Evolutionary conservation across 2,113 vertebrate genomes (phyloP).

Genomic region (Prietella phreatophila): DNA sequence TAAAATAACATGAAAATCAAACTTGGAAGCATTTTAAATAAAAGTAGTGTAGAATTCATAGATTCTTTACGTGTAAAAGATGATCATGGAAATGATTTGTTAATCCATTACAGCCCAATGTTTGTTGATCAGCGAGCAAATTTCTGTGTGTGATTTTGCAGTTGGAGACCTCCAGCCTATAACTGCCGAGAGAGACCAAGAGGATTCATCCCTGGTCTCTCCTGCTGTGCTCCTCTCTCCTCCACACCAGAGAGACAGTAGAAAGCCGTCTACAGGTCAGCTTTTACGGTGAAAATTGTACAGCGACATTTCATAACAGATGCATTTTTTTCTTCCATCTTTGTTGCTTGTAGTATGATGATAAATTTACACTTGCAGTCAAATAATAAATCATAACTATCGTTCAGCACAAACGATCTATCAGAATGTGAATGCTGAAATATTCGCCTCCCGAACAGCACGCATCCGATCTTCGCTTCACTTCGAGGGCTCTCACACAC

Average conservation of each 20-base stretch:
- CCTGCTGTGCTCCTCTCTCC: conserved; percentile 84
- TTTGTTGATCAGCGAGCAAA: neutral
- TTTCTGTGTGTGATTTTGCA: neutral
- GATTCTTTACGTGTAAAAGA: neutral
- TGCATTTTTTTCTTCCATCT: too few species aligned
- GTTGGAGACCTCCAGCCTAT: neutral
- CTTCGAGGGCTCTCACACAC: neutral
- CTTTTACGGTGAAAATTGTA: neutral
- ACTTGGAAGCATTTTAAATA: neutral
- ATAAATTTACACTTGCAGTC: too few species aligned
- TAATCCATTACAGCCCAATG: neutral
- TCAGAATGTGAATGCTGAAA: neutral
- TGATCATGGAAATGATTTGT: neutral
- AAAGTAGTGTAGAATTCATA: neutral
- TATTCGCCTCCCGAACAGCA: neutral
- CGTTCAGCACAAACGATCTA: neutral
- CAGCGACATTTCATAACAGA: neutral
- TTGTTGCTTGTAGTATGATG: neutral
- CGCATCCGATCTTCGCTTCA: conserved; percentile 3
- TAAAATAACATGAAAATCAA: neutral
- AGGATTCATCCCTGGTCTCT: conserved; percentile 56
- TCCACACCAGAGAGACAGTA: conserved; percentile 76
- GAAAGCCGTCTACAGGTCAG: conserved; percentile 62
- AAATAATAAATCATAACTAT: neutral
- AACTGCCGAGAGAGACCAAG: neutral